These are phyloP conservation scores for Morpho achilles DNA, from an alignment of 2,888 invertebrate species.

Conservation along the genomic window DNA sequence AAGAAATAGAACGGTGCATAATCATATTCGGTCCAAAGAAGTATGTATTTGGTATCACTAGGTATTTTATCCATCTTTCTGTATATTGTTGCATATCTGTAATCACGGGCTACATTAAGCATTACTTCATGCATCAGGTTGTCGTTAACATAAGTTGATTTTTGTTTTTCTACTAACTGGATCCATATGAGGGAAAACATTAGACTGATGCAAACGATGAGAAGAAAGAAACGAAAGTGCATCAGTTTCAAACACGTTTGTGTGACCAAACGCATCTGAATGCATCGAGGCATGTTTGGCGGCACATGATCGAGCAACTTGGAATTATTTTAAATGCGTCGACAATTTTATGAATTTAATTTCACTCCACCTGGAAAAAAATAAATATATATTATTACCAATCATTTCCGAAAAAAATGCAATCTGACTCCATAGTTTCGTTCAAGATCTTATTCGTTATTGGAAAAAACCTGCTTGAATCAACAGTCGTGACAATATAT, in stretches of 20 bases:
- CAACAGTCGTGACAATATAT: too few species aligned
- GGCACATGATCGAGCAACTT: constrained; percentile 42
- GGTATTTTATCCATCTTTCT: constrained; percentile 44
- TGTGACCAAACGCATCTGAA: constrained; percentile 26
- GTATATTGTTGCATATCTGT: constrained; percentile 52
- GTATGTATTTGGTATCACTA: constrained; percentile 52
- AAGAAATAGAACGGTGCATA: constrained; percentile 51
- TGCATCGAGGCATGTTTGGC: constrained; percentile 36
- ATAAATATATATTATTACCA: not conserved
- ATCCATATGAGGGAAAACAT: constrained; percentile 44
- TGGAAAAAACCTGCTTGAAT: too few species aligned
- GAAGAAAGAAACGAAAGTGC: constrained; percentile 41
- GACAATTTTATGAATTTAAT: constrained; percentile 9
- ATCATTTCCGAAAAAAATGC: not conserved
- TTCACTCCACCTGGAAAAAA: constrained; percentile 14
- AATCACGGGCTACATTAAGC: constrained; percentile 48
- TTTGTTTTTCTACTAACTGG: constrained; percentile 34
- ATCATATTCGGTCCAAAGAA: constrained; percentile 52
- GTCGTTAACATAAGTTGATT: constrained; percentile 31
- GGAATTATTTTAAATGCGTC: constrained; percentile 8
- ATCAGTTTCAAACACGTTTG: constrained; percentile 37
- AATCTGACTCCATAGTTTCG: not conserved
- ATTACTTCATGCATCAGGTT: constrained; percentile 48
- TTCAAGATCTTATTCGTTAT: too few species aligned
- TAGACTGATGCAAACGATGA: constrained; percentile 44